Conservation (phyloP, 1,140 invertebrate species). For the Drosophila albomicans region DNA sequence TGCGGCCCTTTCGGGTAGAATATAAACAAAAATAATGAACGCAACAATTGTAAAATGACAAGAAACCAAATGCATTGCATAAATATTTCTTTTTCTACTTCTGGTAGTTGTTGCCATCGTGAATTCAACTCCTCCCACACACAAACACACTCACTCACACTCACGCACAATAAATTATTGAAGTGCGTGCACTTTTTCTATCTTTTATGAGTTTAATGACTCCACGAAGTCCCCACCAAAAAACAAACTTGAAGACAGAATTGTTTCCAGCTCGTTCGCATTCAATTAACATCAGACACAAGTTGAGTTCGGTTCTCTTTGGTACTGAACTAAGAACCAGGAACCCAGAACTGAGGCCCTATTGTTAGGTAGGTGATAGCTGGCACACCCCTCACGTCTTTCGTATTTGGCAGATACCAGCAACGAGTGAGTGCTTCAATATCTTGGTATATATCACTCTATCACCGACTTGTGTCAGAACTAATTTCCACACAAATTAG, state of each 20-base stretch:
- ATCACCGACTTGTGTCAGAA: constrained; percentile 69
- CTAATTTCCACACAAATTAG: constrained; percentile 70
- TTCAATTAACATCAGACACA: constrained; percentile 72
- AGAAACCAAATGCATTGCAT: constrained; percentile 70
- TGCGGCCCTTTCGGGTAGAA: constrained; percentile 46
- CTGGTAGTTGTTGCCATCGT: not conserved
- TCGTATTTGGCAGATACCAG: constrained; percentile 1
- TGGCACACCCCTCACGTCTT: constrained; percentile 44
- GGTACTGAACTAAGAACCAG: not conserved
- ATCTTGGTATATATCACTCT: constrained; percentile 59
- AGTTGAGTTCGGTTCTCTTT: constrained; percentile 25
- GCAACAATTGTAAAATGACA: constrained; percentile 47
- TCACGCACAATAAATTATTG: constrained; percentile 78
- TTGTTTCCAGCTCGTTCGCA: constrained; percentile 62
- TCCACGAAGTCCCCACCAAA: constrained; percentile 39
- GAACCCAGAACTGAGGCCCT: not conserved
- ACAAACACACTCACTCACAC: constrained; percentile 49
- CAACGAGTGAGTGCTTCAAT: constrained; percentile 3
- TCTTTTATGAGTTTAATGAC: constrained; percentile 80
- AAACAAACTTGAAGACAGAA: constrained; percentile 24
- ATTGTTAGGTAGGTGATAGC: constrained; percentile 54
- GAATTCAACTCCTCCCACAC: constrained; percentile 51
- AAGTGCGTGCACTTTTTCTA: constrained; percentile 65
- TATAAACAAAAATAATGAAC: constrained; percentile 73
- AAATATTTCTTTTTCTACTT: constrained; percentile 58